Conservation (phyloP, 1,140 invertebrate species). For the Wiebesia pumilae region DNA sequence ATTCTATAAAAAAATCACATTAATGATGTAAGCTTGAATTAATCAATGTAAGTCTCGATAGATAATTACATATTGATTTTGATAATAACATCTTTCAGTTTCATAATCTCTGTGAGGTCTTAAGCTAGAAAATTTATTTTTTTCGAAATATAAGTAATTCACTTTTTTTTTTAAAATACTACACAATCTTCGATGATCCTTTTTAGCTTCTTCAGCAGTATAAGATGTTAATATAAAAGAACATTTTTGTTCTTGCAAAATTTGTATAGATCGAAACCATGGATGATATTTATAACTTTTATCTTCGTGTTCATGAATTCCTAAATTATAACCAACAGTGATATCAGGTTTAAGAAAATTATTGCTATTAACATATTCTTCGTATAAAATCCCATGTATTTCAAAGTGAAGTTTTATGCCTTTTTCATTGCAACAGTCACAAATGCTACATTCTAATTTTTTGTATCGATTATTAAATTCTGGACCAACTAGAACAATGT, state of each 20-base stretch:
- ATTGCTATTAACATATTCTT: constrained; percentile 55
- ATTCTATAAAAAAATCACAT: constrained; percentile 34
- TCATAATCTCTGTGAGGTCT: constrained; percentile 67
- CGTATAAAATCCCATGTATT: constrained; percentile 56
- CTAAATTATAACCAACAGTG: constrained; percentile 66
- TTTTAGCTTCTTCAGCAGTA: constrained; percentile 58
- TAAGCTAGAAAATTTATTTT: constrained; percentile 66
- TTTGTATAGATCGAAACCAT: constrained; percentile 59
- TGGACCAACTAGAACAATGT: constrained; percentile 64
- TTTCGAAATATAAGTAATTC: constrained; percentile 55
- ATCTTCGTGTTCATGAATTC: constrained; percentile 63
- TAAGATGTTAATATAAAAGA: constrained; percentile 66
- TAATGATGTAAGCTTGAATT: constrained; percentile 24
- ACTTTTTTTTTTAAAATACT: constrained; percentile 54
- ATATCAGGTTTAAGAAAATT: constrained; percentile 61
- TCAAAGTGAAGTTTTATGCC: constrained; percentile 56
- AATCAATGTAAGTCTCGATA: constrained; percentile 60
- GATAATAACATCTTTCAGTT: constrained; percentile 62
- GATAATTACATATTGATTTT: constrained; percentile 66
- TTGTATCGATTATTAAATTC: constrained; percentile 56
- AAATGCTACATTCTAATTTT: constrained; percentile 53
- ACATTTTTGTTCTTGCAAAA: constrained; percentile 60
- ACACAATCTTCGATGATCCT: constrained; percentile 63
- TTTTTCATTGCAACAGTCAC: constrained; percentile 56
- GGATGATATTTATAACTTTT: constrained; percentile 57